A percentile compares a stretch with the other conserved stretches of the same genome.
Conservation (phyloP, 2,113 vertebrate genomes). For the Esox niger region DNA sequence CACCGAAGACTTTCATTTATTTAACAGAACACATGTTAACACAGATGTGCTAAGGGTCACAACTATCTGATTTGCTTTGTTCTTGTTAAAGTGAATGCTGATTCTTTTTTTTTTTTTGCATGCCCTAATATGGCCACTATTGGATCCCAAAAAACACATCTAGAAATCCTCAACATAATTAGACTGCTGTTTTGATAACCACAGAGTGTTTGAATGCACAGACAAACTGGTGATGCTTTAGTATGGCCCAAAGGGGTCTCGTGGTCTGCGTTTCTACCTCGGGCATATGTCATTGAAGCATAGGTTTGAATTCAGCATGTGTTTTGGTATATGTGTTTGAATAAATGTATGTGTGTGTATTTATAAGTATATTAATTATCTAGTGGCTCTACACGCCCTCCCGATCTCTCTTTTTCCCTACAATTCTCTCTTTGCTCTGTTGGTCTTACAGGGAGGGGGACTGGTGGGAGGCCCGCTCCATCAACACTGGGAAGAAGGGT, state of each 20-base stretch:
- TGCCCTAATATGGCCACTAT: neutral
- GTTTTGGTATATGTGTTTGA: too few relatives aligned
- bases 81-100: neutral
- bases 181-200: too few relatives aligned
- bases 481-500: slow-evolving; percentile 95
- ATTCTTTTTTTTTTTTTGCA: too few relatives aligned
- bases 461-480: slow-evolving; percentile 99
- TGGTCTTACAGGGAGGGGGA: slow-evolving; percentile 86
- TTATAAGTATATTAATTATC: neutral
- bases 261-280: too few relatives aligned
- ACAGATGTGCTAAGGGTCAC: neutral
- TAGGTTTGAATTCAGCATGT: too few relatives aligned
- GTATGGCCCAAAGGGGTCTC: too few relatives aligned
- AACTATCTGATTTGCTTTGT: neutral
- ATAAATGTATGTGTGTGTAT: too few relatives aligned
- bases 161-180: too few relatives aligned
- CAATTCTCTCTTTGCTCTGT: neutral
- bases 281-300: too few relatives aligned
- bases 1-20: neutral
- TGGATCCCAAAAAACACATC: neutral
- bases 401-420: too few relatives aligned
- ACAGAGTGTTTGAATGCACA: too few relatives aligned
- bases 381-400: neutral
- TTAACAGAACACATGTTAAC: neutral
- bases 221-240: too few relatives aligned